These are phyloP conservation scores for Cryptoprocta ferox DNA, from an alignment of 2,797 vertebrate species.

Conservation along the genomic window DNA sequence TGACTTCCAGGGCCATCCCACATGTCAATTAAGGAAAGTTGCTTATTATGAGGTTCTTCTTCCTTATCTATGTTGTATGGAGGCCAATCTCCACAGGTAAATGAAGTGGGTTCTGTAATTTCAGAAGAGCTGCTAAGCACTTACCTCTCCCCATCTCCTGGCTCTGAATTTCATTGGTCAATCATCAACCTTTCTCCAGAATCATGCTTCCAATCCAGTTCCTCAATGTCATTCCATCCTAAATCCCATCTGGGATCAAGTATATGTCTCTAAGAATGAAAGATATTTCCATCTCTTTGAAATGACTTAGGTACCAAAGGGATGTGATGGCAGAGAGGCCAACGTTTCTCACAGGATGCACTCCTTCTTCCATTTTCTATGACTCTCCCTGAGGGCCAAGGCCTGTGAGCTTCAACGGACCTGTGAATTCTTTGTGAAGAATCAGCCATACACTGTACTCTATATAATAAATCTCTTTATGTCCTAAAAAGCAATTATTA, in stretches of 20 bases:
- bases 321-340: not conserved
- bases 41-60: not conserved
- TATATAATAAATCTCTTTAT: constrained; percentile 1
- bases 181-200: constrained; percentile 53
- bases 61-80: constrained; percentile 1
- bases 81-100: not conserved
- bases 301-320: constrained; percentile 25
- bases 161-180: constrained; percentile 36
- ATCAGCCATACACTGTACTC: not conserved
- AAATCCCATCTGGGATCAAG: constrained; percentile 28
- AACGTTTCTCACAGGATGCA: not conserved
- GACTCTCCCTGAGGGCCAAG: not conserved
- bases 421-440: not conserved
- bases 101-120: constrained; percentile 27
- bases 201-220: not conserved
- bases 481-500: constrained; percentile 20
- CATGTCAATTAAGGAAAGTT: constrained; percentile 52
- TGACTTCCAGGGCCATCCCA: constrained; percentile 29
- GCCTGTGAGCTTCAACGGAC: not conserved
- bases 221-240: not conserved
- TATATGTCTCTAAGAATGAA: not conserved
- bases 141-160: not conserved
- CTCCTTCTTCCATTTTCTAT: not conserved
- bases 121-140: constrained; percentile 5
- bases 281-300: constrained; percentile 40